Base-by-base conservation (phyloP, 2,888 invertebrate genomes). In the Hydriomena furcata region DNA sequence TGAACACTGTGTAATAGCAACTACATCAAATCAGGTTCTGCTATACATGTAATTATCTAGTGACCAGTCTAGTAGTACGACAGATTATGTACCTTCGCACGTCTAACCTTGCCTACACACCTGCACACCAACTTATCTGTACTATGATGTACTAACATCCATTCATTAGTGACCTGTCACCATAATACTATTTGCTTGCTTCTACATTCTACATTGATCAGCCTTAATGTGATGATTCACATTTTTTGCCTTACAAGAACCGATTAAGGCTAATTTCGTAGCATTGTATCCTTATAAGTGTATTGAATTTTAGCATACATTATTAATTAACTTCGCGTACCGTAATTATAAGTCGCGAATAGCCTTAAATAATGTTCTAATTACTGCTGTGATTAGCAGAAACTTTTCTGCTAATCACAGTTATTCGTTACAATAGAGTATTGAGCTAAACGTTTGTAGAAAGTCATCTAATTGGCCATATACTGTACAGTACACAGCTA, bases 101-200 rank as follows among this genome's bases (percentile, higher is more conserved):
- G 61, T 73, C 68, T 82, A 81, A 83, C 84, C 84, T 85, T 84
- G 85, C 72, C 61, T 65, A 71, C 68, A 73, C 79, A 82, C 78
- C 79, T 82, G 79, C 76, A 63, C 46, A 52, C 54, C 56, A 52
- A 57, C 60, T n/a, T 66, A 63, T 63, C 67, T 58, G 31, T 68
- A 67, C 60, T 61, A 58, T 41, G 59, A 57, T 57, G 53, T 46
- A 43, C 45, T 55, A 58, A 55, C 55, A 57, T 62, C 58, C 65
- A 61, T 60, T 71, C 65, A 63, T 69, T 63, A 63, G 40, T 60
- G 66, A 63, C 66, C 63, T 66, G 73, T 75, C 79, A 74, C 74
- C 66, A 57, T 70, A 59, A 65, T 71, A 71, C 65, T 71, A 71
- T 76, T 73, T 66, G 57, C 54, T 61, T 51, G 62, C 46, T 52